Evolutionary conservation across 2,888 invertebrate species (phyloP), one percentile per base, ranked within the genome.

Genomic region (Melieria crassipennis): DNA sequence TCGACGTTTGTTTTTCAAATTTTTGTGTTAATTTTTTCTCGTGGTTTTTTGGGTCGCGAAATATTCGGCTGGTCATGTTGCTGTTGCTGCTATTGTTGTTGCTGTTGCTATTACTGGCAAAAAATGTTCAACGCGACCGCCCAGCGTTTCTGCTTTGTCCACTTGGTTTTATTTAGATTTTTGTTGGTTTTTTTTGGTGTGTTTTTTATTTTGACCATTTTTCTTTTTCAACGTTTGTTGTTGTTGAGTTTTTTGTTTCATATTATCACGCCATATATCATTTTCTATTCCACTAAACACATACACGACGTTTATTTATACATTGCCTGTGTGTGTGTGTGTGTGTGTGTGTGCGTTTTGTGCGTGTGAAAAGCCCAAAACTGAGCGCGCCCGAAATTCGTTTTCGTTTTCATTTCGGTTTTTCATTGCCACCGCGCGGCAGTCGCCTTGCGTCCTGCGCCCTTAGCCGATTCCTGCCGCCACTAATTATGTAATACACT

Each of bases 231-330:
- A 79, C 80, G 75, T 80, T 83, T 82, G 82, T 77, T 83, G 80
- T 75, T 69, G 43, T 69, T 73, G 71, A 68, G 70, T 62, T 78
- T 77, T 80, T 79, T 80, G 82, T 79, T 80, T 78, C 81, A 78
- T 81, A 82, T 82, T 83, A 79, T 81, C 83, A 83, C 82, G 80
- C 83, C 80, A 83, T 82, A 81, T 83, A 83, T 82, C 82, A 82
- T 82, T 82, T 83, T 82, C 50, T 50, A 50, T 11, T 50, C 7
- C 1, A 50, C 11, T 50, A 50, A 10, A 52, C 13, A 52, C 13
- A 52, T 52, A 52, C 7, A 7, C 9, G 11, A 52, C 11, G 13
- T 30, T 30, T 30, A 30, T 30, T 30, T 30, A 30, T 30, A 30
- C 30, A 30, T 30, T 30, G 30, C 30, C 30, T 2, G 30, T 30